These are phyloP conservation scores for Sylvilagus floridanus DNA, from an alignment of 2,797 vertebrate genomes.

Conservation along the genomic window DNA sequence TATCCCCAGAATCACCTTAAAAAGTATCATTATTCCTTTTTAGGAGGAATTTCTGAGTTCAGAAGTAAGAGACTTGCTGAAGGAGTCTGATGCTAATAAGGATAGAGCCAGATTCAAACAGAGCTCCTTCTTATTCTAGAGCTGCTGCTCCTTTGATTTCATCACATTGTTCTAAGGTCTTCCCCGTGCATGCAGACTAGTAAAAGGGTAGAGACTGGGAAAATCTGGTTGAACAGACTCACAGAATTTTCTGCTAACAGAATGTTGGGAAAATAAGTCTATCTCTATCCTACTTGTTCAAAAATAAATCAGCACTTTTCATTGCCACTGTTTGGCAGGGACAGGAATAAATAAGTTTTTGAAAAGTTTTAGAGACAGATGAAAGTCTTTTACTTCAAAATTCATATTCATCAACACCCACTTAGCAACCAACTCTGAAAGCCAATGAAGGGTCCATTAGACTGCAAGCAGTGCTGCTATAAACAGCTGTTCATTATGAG, in stretches of 20 bases:
- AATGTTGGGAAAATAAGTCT: background rate
- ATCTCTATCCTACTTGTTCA: background rate
- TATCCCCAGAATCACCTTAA: background rate
- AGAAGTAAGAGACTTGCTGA: background rate
- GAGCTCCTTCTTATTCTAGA: background rate
- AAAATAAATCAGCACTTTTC: conserved; percentile 41
- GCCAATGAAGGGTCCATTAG: background rate
- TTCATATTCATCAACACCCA: conserved; percentile 37
- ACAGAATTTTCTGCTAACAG: background rate
- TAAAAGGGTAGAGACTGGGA: background rate
- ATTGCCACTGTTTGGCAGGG: conserved; percentile 37
- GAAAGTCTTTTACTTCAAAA: conserved; percentile 50
- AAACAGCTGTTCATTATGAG: conserved; percentile 55
- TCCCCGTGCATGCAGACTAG: background rate
- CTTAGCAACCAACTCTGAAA: background rate
- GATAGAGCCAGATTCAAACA: background rate
- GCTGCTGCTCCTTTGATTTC: background rate
- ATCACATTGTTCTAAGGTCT: background rate
- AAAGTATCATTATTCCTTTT: background rate
- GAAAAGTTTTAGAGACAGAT: conserved; percentile 60
- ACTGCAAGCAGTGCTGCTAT: background rate
- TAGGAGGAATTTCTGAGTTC: background rate
- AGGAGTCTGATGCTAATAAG: background rate
- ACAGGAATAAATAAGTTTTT: background rate
- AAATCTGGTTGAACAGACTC: background rate